phyloP scores from a whole-genome alignment of 2,797 vertebrate species.

The Myripristis murdjan region DNA sequence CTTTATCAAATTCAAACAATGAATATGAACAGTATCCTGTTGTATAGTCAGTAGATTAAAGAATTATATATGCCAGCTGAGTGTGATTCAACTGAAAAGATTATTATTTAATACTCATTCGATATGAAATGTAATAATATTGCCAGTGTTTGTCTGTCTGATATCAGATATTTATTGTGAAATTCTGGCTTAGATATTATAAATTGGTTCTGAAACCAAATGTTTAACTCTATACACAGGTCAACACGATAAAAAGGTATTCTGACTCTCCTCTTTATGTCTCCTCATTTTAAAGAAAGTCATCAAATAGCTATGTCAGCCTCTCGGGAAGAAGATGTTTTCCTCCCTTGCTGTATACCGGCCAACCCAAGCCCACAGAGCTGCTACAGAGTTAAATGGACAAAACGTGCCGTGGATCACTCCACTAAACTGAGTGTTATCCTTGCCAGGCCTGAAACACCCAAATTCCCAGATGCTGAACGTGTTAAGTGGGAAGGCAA shows the following conservation, averaged over 20 bases:
- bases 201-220: background rate
- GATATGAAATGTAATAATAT: background rate
- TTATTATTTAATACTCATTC: background rate
- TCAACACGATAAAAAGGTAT: background rate
- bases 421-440: background rate
- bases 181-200: background rate
- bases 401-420: slow-evolving; percentile 3
- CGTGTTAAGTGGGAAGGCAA: slow-evolving; percentile 19
- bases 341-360: slow-evolving; percentile 50
- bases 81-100: background rate
- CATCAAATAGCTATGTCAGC: background rate
- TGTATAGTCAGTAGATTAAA: background rate
- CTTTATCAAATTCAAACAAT: slow-evolving; percentile 4
- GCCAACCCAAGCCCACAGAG: background rate
- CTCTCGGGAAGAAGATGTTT: slow-evolving; percentile 18
- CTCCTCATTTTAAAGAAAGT: slow-evolving; percentile 13
- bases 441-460: slow-evolving; percentile 23
- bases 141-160: background rate
- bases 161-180: background rate
- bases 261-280: background rate
- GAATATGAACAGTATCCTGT: background rate
- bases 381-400: slow-evolving; percentile 47
- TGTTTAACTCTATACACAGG: background rate
- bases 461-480: background rate
- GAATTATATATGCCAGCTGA: background rate